Evolutionary conservation across 1,140 invertebrate genomes (phyloP), one percentile per base, ranked within the genome.

Genomic region (Caenorhabditis remanei): DNA sequence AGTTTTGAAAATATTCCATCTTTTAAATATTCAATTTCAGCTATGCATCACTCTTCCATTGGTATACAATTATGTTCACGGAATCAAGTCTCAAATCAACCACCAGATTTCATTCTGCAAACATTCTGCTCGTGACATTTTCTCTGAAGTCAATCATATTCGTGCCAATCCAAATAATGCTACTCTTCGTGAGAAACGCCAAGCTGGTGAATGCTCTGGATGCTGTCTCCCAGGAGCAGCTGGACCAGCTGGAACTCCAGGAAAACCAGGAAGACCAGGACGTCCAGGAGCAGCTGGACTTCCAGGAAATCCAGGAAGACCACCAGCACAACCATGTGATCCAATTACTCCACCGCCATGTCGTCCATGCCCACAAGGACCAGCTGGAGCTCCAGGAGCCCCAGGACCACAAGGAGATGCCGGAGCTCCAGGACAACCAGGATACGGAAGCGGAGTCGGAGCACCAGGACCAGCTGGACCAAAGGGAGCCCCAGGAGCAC

Each of bases 181-280:
- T 19, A 79, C 71, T 24, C 71, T 79, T 14, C 71, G 71, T 46
- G 71, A 79, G 71, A 79, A 79, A 14, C 71, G 46, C 24, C 43
- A 50, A 79, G n/a, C n/a, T 50, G 87, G 85, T 67, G 71, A 58
- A n/a, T 88, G 88, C 53, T 56, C 71, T 43, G 83, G 53, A 46
- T 89, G 88, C 48, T 89, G 88, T 48, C 87, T 89, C 41, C 79
- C 79, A 19, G 88, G 88, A 65, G 46, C 83, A 9, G 83, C 86
- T 41, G 88, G 88, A 61, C 88, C 87, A 19, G 65, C 82, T 43
- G 88, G 88, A 40, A 61, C 58, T 11, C 40, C 63, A 55, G 88
- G 87, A 61, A 84, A 83, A 19, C 86, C 86, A 46, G 88, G 88
- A 83, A 61, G 84, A 24, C 86, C 86, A n/a, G 88, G 88, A 43